A percentile compares a stretch with the other conserved stretches of the same genome.
phyloP scores from a whole-genome alignment of 2,888 invertebrate species.

The Gisinianus flammeolus region DNA sequence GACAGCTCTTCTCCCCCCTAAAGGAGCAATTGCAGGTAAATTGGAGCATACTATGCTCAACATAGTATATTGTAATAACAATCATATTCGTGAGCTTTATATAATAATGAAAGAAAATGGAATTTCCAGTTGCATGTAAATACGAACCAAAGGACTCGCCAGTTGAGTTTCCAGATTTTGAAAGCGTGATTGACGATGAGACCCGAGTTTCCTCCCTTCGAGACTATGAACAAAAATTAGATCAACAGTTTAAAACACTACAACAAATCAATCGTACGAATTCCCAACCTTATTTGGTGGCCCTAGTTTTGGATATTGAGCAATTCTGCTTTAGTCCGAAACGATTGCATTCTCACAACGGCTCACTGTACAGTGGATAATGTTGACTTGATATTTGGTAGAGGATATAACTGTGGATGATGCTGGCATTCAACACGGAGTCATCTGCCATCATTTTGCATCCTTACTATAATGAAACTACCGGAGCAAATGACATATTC shows the following conservation, averaged over 20 bases:
- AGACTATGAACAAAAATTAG: background rate
- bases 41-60: too few relatives aligned
- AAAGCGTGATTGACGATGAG: background rate
- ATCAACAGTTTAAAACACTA: background rate
- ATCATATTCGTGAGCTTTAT: too few relatives aligned
- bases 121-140: background rate
- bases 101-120: too few relatives aligned
- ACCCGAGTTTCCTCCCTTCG: background rate
- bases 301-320: constrained; percentile 17
- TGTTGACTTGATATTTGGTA: constrained; percentile 35
- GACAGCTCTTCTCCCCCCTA: background rate
- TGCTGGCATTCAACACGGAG: constrained; percentile 21
- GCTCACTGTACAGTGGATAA: constrained; percentile 32
- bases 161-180: background rate
- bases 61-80: too few relatives aligned
- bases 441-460: constrained; percentile 17
- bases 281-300: constrained; percentile 19
- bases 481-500: constrained; percentile 35
- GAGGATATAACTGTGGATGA: constrained; percentile 19
- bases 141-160: background rate
- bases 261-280: constrained; percentile 11
- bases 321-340: constrained; percentile 1
- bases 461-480: constrained; percentile 18
- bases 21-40: constrained; percentile 6
- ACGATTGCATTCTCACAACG: background rate